Percentiles rank a stretch among this genome's conserved stretches.
Conservation (phyloP, 1,140 invertebrate species). For the Dysdera silvatica region DNA sequence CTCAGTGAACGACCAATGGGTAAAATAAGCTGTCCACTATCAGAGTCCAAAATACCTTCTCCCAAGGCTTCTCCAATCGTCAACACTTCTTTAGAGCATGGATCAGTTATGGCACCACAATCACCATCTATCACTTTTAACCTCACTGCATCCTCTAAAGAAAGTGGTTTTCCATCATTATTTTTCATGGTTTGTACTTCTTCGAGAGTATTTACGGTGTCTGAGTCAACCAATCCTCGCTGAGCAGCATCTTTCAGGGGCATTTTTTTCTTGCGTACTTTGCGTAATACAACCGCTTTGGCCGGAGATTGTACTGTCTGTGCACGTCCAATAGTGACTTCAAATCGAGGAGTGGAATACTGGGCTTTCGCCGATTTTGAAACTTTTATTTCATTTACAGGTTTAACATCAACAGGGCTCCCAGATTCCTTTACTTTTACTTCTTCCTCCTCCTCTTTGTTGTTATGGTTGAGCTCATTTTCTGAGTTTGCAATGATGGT, state of each 20-base stretch:
- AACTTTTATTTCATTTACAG: too few species aligned
- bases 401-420: too few species aligned
- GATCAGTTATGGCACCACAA: constrained; percentile 70
- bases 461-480: too few species aligned
- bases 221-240: constrained; percentile 62
- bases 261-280: constrained; percentile 63
- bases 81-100: constrained; percentile 65
- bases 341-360: constrained; percentile 57
- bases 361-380: constrained; percentile 7
- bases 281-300: constrained; percentile 61
- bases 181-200: constrained; percentile 50
- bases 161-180: constrained; percentile 52
- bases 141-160: constrained; percentile 65
- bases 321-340: constrained; percentile 55
- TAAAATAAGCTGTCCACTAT: constrained; percentile 65
- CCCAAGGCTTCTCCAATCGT: constrained; percentile 75
- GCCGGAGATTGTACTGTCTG: constrained; percentile 49
- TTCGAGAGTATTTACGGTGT: constrained; percentile 61
- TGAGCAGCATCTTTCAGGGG: constrained; percentile 59
- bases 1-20: constrained; percentile 71
- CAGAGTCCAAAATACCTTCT: constrained; percentile 69
- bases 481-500: too few species aligned
- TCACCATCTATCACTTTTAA: constrained; percentile 64
- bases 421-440: too few species aligned
- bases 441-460: too few species aligned